Percentiles rank a stretch among this genome's conserved stretches.
Conservation (phyloP, 1,140 invertebrate species). For the Drosophila chauvacae region DNA sequence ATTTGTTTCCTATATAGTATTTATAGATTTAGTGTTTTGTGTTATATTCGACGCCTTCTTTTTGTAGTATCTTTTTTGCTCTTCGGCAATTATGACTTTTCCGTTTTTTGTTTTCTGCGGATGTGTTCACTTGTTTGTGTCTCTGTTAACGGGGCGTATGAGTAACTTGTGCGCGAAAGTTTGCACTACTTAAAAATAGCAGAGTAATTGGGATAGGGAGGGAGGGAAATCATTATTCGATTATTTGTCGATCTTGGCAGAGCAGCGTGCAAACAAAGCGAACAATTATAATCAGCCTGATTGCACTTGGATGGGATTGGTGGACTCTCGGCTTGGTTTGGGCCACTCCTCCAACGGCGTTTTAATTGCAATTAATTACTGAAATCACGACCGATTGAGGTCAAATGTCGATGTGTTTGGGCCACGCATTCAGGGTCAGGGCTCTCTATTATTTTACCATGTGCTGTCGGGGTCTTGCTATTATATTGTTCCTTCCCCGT, state of each 20-base stretch:
- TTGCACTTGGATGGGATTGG: slow-evolving; percentile 49
- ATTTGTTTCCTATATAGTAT: slow-evolving; percentile 37
- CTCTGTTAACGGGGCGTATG: slow-evolving; percentile 63
- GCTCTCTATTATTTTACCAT: slow-evolving; percentile 17
- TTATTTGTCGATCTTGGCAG: slow-evolving; percentile 57
- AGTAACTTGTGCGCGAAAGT: slow-evolving; percentile 60
- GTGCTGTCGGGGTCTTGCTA: background rate
- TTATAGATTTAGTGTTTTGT: slow-evolving; percentile 49
- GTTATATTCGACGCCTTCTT: slow-evolving; percentile 28
- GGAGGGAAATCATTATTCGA: slow-evolving; percentile 33
- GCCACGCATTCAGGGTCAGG: slow-evolving; percentile 32
- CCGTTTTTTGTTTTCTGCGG: slow-evolving; percentile 36
- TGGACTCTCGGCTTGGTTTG: slow-evolving; percentile 24
- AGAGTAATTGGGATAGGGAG: background rate
- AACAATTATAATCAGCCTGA: slow-evolving; percentile 41
- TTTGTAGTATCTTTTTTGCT: slow-evolving; percentile 34
- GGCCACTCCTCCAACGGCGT: slow-evolving; percentile 13
- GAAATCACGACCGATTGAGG: slow-evolving; percentile 61
- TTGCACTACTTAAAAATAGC: slow-evolving; percentile 46
- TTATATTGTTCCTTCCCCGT: slow-evolving; percentile 14
- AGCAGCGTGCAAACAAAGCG: slow-evolving; percentile 31
- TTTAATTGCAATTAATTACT: slow-evolving; percentile 74
- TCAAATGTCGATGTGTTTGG: slow-evolving; percentile 42
- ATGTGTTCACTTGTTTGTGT: slow-evolving; percentile 40
- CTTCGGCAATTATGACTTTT: slow-evolving; percentile 39